Evolutionary conservation across 2,888 invertebrate genomes (phyloP), one percentile per base, ranked within the genome.

Genomic region (Spisula solida): DNA sequence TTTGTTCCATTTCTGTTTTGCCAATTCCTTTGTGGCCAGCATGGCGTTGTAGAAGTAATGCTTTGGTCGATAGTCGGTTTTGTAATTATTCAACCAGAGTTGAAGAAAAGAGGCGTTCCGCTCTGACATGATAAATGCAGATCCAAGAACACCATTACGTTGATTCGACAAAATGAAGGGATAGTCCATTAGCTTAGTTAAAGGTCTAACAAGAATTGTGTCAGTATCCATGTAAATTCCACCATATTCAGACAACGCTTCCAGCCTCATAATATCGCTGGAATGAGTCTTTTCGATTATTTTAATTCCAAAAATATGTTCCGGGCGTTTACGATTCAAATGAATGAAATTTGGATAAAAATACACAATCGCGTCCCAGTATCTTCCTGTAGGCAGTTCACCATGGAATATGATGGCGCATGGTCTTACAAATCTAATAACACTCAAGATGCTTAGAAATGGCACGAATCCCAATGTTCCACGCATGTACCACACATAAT

Each of bases 191-290:
- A 87, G 80, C 18, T 56, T 47, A 18, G 80, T 80, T 14, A 87
- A 56, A 25, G 79, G 29, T 31, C 66, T 55, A n/a, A 87, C 80
- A 47, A 83, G 31, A 8, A 87, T 48, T 18, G 83, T 66, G 51
- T 87, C 87, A 25, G 83, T 87, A 60, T 87, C 87, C 31, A 87
- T 80, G 34, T 87, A 87, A 14, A 87, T 83, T 48, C 87, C 87
- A 0, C 87, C 87, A n/a, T 83, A 78, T 80, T 75, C 16, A 12
- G 70, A 16, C 6, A 86, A 70, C 6, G 86, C 86, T 70, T 86
- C 70, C 10, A 86, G 81, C 31, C 86, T 56, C 86, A 86, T 81
- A 14, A 86, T 81, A 80, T 86, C 86, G 18, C 86, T 48, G 1
- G 86, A 86, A 81, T 86, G 86, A 12, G 70, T 47, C 6, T 81